Percentiles rank a stretch among this genome's conserved stretches.
Evolutionary conservation across 2,113 vertebrate genomes (phyloP).

Genomic region (Protobothrops mucrosquamatus): DNA sequence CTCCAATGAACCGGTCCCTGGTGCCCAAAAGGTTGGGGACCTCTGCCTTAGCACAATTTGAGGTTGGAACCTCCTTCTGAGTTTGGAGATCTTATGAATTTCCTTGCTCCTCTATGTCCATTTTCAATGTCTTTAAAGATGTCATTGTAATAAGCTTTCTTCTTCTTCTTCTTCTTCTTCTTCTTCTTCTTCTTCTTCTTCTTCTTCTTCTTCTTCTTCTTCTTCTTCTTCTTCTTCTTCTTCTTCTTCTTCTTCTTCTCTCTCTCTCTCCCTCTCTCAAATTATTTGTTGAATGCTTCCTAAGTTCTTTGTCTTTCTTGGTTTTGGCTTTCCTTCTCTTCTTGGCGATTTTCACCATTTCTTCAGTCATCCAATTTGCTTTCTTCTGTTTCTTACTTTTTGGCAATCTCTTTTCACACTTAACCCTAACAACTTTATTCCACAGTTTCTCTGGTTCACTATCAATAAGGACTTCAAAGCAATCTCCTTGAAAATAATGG

Average conservation of each 20-base stretch:
- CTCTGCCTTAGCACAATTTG: neutral
- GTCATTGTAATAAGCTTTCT: neutral
- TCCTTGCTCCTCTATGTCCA: neutral
- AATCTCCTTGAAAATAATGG: neutral
- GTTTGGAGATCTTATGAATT: neutral
- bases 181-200: too few relatives aligned
- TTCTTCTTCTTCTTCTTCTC: too few relatives aligned
- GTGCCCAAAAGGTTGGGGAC: slow-evolving; percentile 11
- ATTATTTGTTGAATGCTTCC: neutral
- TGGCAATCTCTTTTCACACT: neutral
- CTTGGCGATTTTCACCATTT: neutral
- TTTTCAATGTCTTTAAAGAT: neutral
- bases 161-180: too few relatives aligned
- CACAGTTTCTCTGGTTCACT: neutral
- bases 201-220: too few relatives aligned
- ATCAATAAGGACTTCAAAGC: neutral
- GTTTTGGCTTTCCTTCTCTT: neutral
- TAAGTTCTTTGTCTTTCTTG: neutral
- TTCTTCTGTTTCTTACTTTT: neutral
- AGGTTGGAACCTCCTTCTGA: neutral
- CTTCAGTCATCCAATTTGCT: neutral
- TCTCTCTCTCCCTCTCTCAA: neutral
- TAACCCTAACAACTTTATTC: neutral
- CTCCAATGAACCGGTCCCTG: too few relatives aligned
- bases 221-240: too few relatives aligned